Conservation (phyloP, 2,888 invertebrate genomes). For the Perithous albicinctus region DNA sequence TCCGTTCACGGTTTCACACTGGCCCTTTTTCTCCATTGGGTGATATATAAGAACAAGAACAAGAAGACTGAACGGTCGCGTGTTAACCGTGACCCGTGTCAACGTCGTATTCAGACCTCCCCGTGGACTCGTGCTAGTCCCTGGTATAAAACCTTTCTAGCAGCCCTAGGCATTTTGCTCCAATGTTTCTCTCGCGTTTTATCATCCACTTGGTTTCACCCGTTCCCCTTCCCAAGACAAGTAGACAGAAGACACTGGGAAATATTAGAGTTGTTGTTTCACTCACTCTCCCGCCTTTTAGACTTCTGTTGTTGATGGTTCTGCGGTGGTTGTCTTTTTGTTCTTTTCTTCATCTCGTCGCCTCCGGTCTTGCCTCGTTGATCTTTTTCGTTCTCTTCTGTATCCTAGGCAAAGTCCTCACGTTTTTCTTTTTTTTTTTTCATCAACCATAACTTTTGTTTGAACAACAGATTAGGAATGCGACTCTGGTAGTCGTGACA, state of each 20-base stretch:
- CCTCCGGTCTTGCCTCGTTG: constrained; percentile 1
- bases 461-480: background rate
- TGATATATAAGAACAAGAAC: constrained; percentile 48
- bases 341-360: background rate
- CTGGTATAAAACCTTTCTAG: constrained; percentile 21
- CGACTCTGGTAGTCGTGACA: background rate
- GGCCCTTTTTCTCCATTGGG: constrained; percentile 14
- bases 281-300: background rate
- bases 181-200: constrained; percentile 16
- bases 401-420: background rate
- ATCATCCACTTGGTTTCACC: constrained; percentile 41
- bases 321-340: background rate
- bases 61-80: background rate
- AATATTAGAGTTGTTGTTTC: constrained; percentile 45
- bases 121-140: background rate
- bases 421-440: background rate
- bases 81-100: constrained; percentile 38
- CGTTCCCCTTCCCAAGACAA: constrained; percentile 1
- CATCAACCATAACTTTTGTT: background rate
- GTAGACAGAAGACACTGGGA: background rate
- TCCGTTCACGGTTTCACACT: constrained; percentile 1
- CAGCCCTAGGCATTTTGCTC: constrained; percentile 12
- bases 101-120: constrained; percentile 33
- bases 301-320: constrained; percentile 43
- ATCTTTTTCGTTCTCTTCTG: constrained; percentile 19